These are phyloP conservation scores for Delia radicum DNA, from an alignment of 1,140 invertebrate species.

Conservation along the genomic window DNA sequence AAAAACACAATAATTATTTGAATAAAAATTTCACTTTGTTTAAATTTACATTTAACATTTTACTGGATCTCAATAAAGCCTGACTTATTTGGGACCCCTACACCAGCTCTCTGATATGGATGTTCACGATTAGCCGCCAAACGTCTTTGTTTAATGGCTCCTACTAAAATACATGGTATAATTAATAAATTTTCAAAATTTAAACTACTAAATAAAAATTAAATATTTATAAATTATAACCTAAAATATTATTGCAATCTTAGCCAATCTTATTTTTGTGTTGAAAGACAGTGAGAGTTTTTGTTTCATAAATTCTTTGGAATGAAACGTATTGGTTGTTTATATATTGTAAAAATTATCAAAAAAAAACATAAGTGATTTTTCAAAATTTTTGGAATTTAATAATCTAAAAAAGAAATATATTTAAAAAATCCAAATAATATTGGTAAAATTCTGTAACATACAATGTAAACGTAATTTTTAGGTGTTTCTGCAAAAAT, in stretches of 20 bases:
- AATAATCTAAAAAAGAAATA: too few species aligned
- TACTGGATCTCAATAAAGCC: constrained; percentile 55
- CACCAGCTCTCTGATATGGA: constrained; percentile 88
- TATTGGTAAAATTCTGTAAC: too few species aligned
- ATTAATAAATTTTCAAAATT: constrained; percentile 9
- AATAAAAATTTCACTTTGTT: neutral
- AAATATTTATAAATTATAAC: neutral
- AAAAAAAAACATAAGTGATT: neutral
- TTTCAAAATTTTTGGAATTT: too few species aligned
- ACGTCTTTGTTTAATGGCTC: constrained; percentile 62
- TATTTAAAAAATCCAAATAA: too few species aligned
- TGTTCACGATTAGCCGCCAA: constrained; percentile 81
- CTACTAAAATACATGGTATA: constrained; percentile 56
- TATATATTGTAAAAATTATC: neutral
- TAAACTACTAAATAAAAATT: neutral
- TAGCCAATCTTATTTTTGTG: neutral
- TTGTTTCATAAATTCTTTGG: constrained; percentile 38
- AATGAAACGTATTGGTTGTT: constrained; percentile 49
- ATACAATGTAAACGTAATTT: neutral
- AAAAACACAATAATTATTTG: constrained; percentile 9
- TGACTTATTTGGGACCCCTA: constrained; percentile 71
- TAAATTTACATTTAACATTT: constrained; percentile 29
- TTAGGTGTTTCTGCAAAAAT: neutral
- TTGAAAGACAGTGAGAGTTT: neutral
- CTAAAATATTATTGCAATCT: neutral